Evolutionary conservation across 2,888 invertebrate species (phyloP).

Genomic region (Ditylenchus weischeri): DNA sequence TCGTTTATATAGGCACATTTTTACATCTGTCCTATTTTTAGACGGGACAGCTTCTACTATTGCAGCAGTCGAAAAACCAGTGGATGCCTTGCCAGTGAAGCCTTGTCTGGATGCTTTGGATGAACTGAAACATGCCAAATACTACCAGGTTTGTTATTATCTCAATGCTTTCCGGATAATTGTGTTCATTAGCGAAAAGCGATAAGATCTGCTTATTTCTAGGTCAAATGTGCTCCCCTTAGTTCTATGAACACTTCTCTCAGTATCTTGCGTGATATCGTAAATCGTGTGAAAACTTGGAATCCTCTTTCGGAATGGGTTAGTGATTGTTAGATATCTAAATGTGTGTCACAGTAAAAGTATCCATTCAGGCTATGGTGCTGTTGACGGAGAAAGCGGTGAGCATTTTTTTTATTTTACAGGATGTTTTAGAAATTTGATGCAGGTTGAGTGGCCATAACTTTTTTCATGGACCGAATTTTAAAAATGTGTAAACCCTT

Average conservation of each 20-base stretch:
- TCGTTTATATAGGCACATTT: background rate
- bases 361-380: slow-evolving; percentile 77
- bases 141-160: slow-evolving; percentile 86
- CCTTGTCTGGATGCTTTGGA: slow-evolving; percentile 99
- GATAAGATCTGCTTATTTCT: slow-evolving; percentile 65
- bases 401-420: slow-evolving; percentile 12
- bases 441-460: too few relatives aligned
- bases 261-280: slow-evolving; percentile 88
- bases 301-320: slow-evolving; percentile 89
- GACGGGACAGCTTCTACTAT: slow-evolving; percentile 15
- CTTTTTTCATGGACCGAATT: too few relatives aligned
- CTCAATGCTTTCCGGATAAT: slow-evolving; percentile 63
- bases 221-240: slow-evolving; percentile 27
- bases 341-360: background rate
- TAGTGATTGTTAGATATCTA: slow-evolving; percentile 14
- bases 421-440: too few relatives aligned
- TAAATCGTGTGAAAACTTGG: slow-evolving; percentile 90
- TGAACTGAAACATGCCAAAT: slow-evolving; percentile 99
- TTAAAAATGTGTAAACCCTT: too few relatives aligned
- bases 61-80: slow-evolving; percentile 60
- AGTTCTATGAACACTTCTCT: slow-evolving; percentile 62
- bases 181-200: slow-evolving; percentile 90
- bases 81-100: slow-evolving; percentile 94
- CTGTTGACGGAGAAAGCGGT: slow-evolving; percentile 84
- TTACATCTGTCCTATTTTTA: slow-evolving; percentile 25